These are phyloP conservation scores for Palaemon carinicauda DNA, from an alignment of 1,140 invertebrate genomes.

Conservation along the genomic window DNA sequence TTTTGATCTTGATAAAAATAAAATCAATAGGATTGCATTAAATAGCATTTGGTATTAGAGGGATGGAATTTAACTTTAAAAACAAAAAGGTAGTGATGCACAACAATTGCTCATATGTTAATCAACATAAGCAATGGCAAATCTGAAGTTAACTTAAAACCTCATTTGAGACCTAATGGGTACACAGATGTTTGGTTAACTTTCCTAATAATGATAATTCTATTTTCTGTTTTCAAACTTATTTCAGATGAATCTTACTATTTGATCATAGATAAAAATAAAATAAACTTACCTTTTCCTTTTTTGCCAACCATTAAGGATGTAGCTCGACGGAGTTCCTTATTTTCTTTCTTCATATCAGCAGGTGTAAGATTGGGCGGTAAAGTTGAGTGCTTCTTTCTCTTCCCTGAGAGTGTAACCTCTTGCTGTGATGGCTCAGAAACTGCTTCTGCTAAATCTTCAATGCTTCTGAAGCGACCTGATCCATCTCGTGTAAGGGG, in stretches of 20 bases:
- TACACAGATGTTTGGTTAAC: no score
- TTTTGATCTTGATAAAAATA: no score
- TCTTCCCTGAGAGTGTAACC: slow-evolving; percentile 13
- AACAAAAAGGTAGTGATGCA: no score
- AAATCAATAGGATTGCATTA: no score
- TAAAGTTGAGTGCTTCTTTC: slow-evolving; percentile 47
- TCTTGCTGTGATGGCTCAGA: slow-evolving; percentile 18
- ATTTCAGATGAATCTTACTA: neutral
- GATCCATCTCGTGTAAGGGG: slow-evolving; percentile 48
- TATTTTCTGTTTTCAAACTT: no score
- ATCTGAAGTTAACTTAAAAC: no score
- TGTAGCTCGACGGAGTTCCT: slow-evolving; percentile 43
- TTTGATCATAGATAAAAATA: neutral
- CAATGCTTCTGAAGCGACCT: slow-evolving; percentile 47
- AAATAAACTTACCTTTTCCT: slow-evolving; percentile 24
- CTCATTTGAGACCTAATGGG: no score
- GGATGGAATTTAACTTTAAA: no score
- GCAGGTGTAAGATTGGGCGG: slow-evolving; percentile 46
- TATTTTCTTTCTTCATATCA: slow-evolving; percentile 44
- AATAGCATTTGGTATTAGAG: no score
- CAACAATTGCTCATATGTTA: no score
- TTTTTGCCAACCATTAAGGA: slow-evolving; percentile 50
- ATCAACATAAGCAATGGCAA: no score
- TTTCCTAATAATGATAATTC: no score
- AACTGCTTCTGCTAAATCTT: slow-evolving; percentile 39